Percentiles rank a stretch among this genome's conserved stretches.
phyloP scores from a whole-genome alignment of 2,113 vertebrate genomes.

The Urocitellus parryii region DNA sequence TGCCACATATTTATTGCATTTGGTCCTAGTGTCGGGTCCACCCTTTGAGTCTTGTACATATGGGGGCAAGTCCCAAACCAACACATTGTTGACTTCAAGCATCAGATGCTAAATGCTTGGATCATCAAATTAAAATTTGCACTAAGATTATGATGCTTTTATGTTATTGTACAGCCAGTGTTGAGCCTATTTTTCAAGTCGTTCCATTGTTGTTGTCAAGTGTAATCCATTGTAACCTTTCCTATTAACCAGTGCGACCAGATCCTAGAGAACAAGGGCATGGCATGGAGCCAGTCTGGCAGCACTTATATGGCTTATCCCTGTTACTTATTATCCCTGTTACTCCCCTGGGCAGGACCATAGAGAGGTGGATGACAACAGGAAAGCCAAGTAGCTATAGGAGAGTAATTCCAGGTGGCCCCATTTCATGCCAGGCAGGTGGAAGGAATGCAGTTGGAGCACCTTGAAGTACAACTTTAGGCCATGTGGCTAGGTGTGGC shows the following conservation, averaged over 20 bases:
- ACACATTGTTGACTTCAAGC: not conserved
- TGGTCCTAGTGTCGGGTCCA: not conserved
- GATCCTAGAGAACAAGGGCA: not conserved
- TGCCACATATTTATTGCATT: not conserved
- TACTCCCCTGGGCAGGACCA: not conserved
- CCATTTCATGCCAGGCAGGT: not conserved
- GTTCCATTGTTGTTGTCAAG: not conserved
- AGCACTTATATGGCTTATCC: not conserved
- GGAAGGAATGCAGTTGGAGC: not conserved
- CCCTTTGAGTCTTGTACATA: not conserved
- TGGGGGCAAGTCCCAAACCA: not conserved
- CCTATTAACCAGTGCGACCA: not conserved
- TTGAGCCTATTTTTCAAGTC: not conserved
- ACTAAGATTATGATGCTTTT: not conserved
- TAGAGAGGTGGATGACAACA: not conserved
- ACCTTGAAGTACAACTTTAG: not conserved
- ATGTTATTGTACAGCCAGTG: not conserved
- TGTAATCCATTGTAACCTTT: not conserved
- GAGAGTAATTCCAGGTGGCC: not conserved
- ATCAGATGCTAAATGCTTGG: slow-evolving; percentile 7
- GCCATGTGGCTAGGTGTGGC: not conserved
- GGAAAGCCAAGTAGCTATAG: not conserved
- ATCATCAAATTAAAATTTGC: not conserved
- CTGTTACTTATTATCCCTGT: not conserved
- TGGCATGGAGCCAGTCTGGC: not conserved